Evolutionary conservation across 1,140 invertebrate species (phyloP), one percentile per base, ranked within the genome.

Genomic region (Drosophila yakuba): DNA sequence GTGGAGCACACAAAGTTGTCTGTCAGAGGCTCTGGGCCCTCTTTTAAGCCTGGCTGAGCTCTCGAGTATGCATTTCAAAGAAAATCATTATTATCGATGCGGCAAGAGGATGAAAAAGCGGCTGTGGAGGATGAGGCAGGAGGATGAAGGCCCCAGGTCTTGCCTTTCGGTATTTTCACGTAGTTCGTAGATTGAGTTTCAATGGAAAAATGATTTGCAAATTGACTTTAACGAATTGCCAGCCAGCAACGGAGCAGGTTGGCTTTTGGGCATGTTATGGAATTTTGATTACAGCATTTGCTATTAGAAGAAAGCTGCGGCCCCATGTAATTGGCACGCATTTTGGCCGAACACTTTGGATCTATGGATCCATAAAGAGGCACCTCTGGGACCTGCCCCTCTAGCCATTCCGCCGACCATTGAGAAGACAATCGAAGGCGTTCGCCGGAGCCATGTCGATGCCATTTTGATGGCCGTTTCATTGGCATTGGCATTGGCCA

Each of bases 181-280:
- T 88, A 77, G 83, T 79, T 68, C 80, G 80, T 78, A 89, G 88
- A 91, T 91, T 89, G 89, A 85, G 80, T 91, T 91, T 91, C 89
- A 89, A 91, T 91, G 89, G 89, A 91, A 91, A 91, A 91, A 91
- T 91, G 89, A 91, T 91, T 91, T 91, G 89, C 89, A 91, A 91
- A 91, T 91, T 91, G 89, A 91, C 89, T 91, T 91, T 91, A 91
- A 91, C 89, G 89, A 91, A 91, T 91, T 91, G 89, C 80, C 47
- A 44, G 61, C 47, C 66, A 64, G 62, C 11, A 84, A 61, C 64
- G 80, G 80, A 76, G 64, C 78, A 81, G 23, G 50, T 48, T 41
- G 51, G 52, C 66, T 71, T 54, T 72, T 66, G 75, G 57, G 67
- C 66, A 78, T 72, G 75, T 78, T 78, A 78, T 90, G 85, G 84